Base-by-base conservation (phyloP, 2,888 invertebrate species). In the Netelia inedita region DNA sequence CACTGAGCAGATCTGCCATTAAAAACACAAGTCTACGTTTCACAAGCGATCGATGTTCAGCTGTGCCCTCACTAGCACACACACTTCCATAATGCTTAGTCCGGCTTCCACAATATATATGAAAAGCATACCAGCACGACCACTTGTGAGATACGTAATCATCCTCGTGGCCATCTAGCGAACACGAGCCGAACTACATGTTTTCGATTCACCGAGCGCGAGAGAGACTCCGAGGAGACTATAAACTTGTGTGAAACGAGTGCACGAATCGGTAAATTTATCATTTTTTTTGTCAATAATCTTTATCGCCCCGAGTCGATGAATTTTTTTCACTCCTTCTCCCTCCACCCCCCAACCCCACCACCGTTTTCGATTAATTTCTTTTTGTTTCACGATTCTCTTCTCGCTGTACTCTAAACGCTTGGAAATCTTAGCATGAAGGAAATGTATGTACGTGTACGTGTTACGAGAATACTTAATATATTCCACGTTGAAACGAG, bases 401-500 rank as follows among this genome's bases (percentile, higher is more conserved):
- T 35, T 35, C 35, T 35, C 35, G 35, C 35, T 35, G 35, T 35
- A 6, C 35, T 35, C 35, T 35, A 35, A 35, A 35, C 35, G 35
- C 6, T 35, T 35, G 35, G 6, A 35, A 35, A 35, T 35, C 35
- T 35, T 35, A 35, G 35, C 35, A 6, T 6, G 35, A 35, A 35
- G 35, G 6, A 46, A 14, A 46, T 46, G 46, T 46, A 14, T 53
- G 28, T 28, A 16, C 43, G 69, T 73, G 65, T 71, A 71, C 78
- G 69, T 71, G 61, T 79, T 61, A 63, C 50, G 50, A 46, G 79
- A 35, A 50, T 66, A 61, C 65, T 79, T 69, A 65, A 82, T 85
- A 79, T 85, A 82, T 79, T 78, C 81, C 55, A 65, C 69, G 85
- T 53, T 75, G 55, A 71, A 85, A 85, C 79, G 65, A 65, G 82